These are phyloP conservation scores for Xanthostigma xanthostigma DNA, from an alignment of 2,888 invertebrate genomes.

Conservation along the genomic window DNA sequence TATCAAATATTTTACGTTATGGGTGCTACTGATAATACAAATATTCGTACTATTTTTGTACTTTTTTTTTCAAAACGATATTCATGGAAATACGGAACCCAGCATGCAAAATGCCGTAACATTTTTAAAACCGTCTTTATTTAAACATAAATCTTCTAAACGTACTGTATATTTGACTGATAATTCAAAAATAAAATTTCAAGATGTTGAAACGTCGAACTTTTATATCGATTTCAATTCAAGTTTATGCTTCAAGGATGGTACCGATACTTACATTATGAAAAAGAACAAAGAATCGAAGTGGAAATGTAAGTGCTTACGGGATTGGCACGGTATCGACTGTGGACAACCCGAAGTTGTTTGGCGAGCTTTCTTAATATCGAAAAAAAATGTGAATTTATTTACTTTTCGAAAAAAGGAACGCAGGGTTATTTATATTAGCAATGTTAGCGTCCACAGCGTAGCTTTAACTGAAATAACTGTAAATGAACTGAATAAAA, in stretches of 20 bases:
- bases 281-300: constrained; percentile 21
- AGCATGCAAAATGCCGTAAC: constrained; percentile 7
- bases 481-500: constrained; percentile 39
- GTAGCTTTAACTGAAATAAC: constrained; percentile 42
- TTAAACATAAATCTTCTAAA: constrained; percentile 5
- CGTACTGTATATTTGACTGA: constrained; percentile 22
- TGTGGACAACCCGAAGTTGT: constrained; percentile 52
- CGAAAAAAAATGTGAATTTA: constrained; percentile 31
- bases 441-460: constrained; percentile 35
- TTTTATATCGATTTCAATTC: constrained; percentile 27
- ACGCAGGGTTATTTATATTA: constrained; percentile 39
- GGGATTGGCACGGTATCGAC: constrained; percentile 49
- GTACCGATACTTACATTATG: constrained; percentile 28
- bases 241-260: constrained; percentile 27
- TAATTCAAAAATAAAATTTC: constrained; percentile 17
- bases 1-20: constrained; percentile 23
- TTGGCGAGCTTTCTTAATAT: constrained; percentile 46
- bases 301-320: constrained; percentile 37
- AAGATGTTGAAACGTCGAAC: constrained; percentile 17
- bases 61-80: constrained; percentile 20
- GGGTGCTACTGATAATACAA: constrained; percentile 24
- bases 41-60: constrained; percentile 23
- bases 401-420: constrained; percentile 29
- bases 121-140: constrained; percentile 6
- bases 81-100: constrained; percentile 5